These are phyloP conservation scores for Thaumetopoea pityocampa DNA, from an alignment of 1,140 invertebrate genomes.

Conservation along the genomic window DNA sequence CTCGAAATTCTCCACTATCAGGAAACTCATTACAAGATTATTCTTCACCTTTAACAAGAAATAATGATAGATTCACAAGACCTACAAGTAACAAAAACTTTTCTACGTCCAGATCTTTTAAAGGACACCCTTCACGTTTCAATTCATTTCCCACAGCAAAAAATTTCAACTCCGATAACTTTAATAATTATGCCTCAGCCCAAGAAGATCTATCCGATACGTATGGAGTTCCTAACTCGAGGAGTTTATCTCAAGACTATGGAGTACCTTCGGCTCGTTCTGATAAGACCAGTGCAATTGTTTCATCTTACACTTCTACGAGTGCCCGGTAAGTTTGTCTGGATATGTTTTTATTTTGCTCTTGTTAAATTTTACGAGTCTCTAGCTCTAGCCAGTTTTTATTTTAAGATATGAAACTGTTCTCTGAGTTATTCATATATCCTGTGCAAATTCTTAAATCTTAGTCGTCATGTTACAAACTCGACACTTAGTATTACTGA, in stretches of 20 bases:
- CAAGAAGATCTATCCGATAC: conserved; percentile 32
- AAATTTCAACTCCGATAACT: conserved; percentile 36
- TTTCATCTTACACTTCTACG: conserved; percentile 36
- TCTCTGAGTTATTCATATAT: too few species aligned
- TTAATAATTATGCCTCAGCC: conserved; percentile 25
- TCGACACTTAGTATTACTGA: too few species aligned
- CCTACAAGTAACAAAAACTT: conserved; percentile 1
- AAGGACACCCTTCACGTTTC: conserved; percentile 6
- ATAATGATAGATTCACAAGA: conserved; percentile 14
- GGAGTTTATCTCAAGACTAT: conserved; percentile 29
- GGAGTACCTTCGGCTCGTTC: conserved; percentile 21
- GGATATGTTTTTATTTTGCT: too few species aligned
- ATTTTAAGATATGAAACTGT: too few species aligned
- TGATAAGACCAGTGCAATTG: conserved; percentile 42
- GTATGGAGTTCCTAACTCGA: conserved; percentile 40
- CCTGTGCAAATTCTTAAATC: too few species aligned
- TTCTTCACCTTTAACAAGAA: conserved; percentile 25
- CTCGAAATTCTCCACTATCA: conserved; percentile 13
- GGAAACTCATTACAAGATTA: conserved; percentile 27
- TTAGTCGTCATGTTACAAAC: too few species aligned
- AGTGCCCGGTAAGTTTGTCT: conserved; percentile 43
- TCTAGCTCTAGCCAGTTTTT: too few species aligned
- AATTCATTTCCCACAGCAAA: conserved; percentile 31
- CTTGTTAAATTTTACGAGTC: too few species aligned
- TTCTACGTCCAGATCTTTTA: conserved; percentile 8